Base-by-base conservation (phyloP, 2,113 vertebrate species). In the Cariama cristata region DNA sequence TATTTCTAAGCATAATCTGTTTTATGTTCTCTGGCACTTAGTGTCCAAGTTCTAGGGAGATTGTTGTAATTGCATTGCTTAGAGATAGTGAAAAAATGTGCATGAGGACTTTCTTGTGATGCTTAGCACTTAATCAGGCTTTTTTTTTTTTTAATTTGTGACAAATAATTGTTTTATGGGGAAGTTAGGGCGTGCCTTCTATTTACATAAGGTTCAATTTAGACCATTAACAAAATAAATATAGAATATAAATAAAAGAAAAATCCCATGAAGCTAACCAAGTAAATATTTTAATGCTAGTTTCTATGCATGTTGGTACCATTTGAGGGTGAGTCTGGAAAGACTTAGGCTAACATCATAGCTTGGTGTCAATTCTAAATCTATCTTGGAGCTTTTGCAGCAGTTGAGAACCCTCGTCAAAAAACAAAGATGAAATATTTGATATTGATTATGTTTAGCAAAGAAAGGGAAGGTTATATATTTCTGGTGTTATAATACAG, bases 211-310 rank as follows among this genome's bases (percentile, higher is more conserved):
- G 75, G 59, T 67, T 88, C 75, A 77, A 49, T 84, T 71, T 91
- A 92, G 56, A 50, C 68, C 72, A 84, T 84, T 89, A 95, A 52
- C 40, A 84, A 91, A 92, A 86, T 92, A 91, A 88, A 91, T 95
- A 81, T 1, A 40, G 33, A 73, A 16, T 77, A 83, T 69, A 83
- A 93, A 73, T 88, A 73, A 56, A 93, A 79, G 62, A 56, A 88
- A 95, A 88, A 88, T 47, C 18, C 13, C n/a, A 74, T 42, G 0
- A 77, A 90, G 35, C 32, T 62, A 58, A 82, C 22, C 50, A 71
- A 56, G 60, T 71, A 88, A 83, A 42, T 83, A 92, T 67, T 88
- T 83, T 66, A 80, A 55, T 77, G 27, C 32, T 73, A 9, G 47
- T 88, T 95, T 93, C 79, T 95, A 88, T 7, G 1, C 64, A 86